phyloP scores from a whole-genome alignment of 1,140 invertebrate species.

The Apis cerana region DNA sequence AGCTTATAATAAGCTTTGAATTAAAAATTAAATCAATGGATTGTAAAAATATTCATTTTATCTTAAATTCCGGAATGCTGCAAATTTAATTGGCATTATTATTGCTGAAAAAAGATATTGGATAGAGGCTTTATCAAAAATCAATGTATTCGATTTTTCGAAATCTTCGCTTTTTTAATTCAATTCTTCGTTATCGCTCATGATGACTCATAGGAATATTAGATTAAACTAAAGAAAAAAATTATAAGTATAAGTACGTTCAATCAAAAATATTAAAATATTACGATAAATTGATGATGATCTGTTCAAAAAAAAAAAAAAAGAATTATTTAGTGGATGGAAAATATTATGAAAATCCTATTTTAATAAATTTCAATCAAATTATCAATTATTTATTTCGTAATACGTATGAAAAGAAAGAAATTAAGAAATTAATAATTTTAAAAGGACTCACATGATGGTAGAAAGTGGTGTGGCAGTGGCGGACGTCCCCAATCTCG shows the following conservation, averaged over 20 bases:
- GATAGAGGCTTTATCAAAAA: neutral
- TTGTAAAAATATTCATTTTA: neutral
- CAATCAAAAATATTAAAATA: neutral
- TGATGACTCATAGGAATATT: neutral
- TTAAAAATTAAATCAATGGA: neutral
- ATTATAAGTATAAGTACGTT: neutral
- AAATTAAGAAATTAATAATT: neutral
- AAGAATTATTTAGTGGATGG: neutral
- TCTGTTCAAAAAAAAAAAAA: neutral
- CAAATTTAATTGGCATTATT: neutral
- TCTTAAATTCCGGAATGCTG: neutral
- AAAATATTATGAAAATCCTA: neutral
- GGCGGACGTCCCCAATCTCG: constrained; percentile 63
- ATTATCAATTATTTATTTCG: too few relatives aligned
- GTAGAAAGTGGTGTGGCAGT: constrained; percentile 76
- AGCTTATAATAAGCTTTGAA: too few relatives aligned
- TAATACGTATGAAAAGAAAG: neutral
- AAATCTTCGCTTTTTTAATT: neutral
- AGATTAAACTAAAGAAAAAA: neutral
- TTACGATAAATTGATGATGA: neutral
- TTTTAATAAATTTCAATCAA: neutral
- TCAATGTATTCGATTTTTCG: neutral
- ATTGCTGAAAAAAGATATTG: neutral
- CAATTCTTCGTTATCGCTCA: neutral
- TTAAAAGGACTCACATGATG: constrained; percentile 75